Conservation (phyloP, 2,113 vertebrate genomes). For the Nesoenas mayeri region DNA sequence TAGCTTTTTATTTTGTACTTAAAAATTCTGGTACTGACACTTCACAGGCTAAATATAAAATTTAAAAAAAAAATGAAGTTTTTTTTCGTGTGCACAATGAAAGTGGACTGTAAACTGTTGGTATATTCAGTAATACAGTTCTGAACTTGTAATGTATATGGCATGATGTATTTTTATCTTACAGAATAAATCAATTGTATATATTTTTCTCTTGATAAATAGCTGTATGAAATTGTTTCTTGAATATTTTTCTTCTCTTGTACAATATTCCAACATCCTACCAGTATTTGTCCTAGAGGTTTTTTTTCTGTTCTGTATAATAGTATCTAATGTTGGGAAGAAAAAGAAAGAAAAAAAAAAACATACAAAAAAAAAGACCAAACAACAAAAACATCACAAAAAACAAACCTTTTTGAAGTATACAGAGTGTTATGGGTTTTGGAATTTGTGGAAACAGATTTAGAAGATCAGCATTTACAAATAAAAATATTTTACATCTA, state of each 20-base stretch:
- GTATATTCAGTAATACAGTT: slow-evolving; percentile 82
- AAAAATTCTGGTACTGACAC: slow-evolving; percentile 84
- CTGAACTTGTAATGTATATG: slow-evolving; percentile 96
- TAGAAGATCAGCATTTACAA: slow-evolving; percentile 98
- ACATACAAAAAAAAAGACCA: no score
- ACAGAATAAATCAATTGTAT: slow-evolving; percentile 99
- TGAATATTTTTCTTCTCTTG: slow-evolving; percentile 99
- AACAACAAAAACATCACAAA: slow-evolving; percentile 11
- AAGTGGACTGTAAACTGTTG: slow-evolving; percentile 88
- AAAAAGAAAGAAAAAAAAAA: slow-evolving; percentile 15
- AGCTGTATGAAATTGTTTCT: slow-evolving; percentile 99
- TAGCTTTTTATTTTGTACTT: slow-evolving; percentile 83
- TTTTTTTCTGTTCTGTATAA: slow-evolving; percentile 93
- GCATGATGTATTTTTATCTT: slow-evolving; percentile 99
- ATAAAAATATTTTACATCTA: slow-evolving; percentile 99
- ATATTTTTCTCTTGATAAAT: slow-evolving; percentile 99
- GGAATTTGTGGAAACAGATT: slow-evolving; percentile 98
- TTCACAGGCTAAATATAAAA: slow-evolving; percentile 86
- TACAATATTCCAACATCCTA: slow-evolving; percentile 93
- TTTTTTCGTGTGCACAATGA: slow-evolving; percentile 91
- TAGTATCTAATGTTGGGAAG: slow-evolving; percentile 88
- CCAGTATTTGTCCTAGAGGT: slow-evolving; percentile 95
- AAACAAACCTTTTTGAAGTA: slow-evolving; percentile 87
- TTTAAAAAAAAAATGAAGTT: slow-evolving; percentile 75
- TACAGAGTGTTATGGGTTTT: slow-evolving; percentile 95